phyloP scores from a whole-genome alignment of 2,797 vertebrate species.

The Lepus oiostolus region DNA sequence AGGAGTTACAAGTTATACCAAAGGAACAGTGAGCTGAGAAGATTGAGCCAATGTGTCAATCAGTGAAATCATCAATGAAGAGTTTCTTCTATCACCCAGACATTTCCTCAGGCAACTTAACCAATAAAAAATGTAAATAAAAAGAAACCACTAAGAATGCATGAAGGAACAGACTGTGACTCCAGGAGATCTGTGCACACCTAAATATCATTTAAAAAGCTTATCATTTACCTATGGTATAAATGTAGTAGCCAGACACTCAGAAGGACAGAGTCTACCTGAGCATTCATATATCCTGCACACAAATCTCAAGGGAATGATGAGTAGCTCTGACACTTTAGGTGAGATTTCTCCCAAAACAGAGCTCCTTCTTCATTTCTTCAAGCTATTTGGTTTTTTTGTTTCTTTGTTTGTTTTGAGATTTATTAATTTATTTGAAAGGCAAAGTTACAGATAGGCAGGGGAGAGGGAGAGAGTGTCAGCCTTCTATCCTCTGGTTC shows the following conservation, averaged over 20 bases:
- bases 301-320: not conserved
- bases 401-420: too few relatives aligned
- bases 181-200: not conserved
- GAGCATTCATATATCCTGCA: not conserved
- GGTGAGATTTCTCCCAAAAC: not conserved
- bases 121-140: slow-evolving; percentile 49
- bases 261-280: not conserved
- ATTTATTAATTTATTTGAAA: too few relatives aligned
- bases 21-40: slow-evolving; percentile 12
- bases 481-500: too few relatives aligned
- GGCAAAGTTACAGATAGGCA: too few relatives aligned
- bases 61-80: not conserved
- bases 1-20: not conserved
- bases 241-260: not conserved
- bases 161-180: not conserved
- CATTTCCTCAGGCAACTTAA: not conserved
- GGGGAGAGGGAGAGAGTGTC: too few relatives aligned
- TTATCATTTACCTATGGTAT: not conserved
- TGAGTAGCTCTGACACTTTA: not conserved
- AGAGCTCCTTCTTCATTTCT: not conserved
- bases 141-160: slow-evolving; percentile 18
- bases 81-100: not conserved
- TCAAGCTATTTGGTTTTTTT: slow-evolving; percentile 1
- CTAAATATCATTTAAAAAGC: not conserved
- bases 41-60: not conserved